These are phyloP conservation scores for Metalampra italica DNA, from an alignment of 2,888 invertebrate genomes.

Conservation along the genomic window DNA sequence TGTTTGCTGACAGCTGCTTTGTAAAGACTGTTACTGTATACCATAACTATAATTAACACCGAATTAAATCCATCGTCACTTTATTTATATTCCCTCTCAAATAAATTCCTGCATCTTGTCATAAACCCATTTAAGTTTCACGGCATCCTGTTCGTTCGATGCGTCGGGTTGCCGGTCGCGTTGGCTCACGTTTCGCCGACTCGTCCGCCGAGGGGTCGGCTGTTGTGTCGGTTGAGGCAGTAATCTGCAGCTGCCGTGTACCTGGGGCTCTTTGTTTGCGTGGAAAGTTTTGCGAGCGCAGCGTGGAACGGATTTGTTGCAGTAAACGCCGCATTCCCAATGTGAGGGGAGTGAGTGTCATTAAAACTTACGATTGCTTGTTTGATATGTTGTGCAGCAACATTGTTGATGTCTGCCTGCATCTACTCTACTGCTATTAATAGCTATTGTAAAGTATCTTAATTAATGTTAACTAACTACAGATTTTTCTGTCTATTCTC, in stretches of 20 bases:
- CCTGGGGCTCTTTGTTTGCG: constrained; percentile 67
- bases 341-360: constrained; percentile 17
- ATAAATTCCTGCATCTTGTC: constrained; percentile 44
- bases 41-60: constrained; percentile 31
- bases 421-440: not conserved
- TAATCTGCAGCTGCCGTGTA: constrained; percentile 66
- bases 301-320: constrained; percentile 48
- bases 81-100: not conserved
- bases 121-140: constrained; percentile 64
- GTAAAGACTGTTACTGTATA: constrained; percentile 14
- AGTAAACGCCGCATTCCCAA: constrained; percentile 19
- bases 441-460: not conserved
- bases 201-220: constrained; percentile 21
- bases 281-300: constrained; percentile 51
- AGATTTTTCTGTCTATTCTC: not conserved
- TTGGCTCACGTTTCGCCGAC: constrained; percentile 20
- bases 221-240: constrained; percentile 35
- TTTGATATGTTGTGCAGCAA: constrained; percentile 7
- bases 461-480: not conserved
- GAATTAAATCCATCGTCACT: constrained; percentile 33
- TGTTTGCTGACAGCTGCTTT: constrained; percentile 35
- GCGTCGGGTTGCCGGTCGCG: constrained; percentile 34
- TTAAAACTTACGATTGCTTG: constrained; percentile 16
- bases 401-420: not conserved
- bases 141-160: constrained; percentile 34